These are phyloP conservation scores for Lepidocolaptes lacrymiger DNA, from an alignment of 2,797 vertebrate species.

Conservation along the genomic window DNA sequence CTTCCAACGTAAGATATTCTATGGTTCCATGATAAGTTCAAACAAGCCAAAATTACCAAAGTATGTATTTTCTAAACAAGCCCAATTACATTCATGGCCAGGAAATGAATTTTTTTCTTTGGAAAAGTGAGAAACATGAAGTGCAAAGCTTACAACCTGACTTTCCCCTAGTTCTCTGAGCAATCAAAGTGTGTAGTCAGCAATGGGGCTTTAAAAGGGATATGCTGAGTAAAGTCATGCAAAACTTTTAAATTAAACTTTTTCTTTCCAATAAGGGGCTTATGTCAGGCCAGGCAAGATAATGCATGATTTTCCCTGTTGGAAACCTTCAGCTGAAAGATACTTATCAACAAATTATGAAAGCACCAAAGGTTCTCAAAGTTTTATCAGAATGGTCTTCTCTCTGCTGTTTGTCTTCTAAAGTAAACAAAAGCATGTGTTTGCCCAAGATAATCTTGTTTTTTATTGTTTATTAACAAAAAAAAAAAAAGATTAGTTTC, in stretches of 20 bases:
- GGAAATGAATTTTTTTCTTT: not conserved
- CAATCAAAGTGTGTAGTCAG: not conserved
- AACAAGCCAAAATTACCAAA: not conserved
- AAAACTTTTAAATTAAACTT: not conserved
- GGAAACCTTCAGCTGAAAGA: not conserved
- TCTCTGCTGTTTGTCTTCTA: not conserved
- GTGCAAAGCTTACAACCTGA: not conserved
- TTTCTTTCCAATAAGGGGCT: not conserved
- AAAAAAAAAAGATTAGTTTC: not conserved
- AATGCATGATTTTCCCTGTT: not conserved
- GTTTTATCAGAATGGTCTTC: not conserved
- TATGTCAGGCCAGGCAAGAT: not conserved
- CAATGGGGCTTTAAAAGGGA: not conserved
- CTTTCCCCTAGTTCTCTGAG: not conserved
- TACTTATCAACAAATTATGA: not conserved
- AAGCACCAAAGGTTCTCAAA: not conserved
- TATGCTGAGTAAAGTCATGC: not conserved
- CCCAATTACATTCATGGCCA: not conserved
- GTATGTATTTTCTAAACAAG: not conserved
- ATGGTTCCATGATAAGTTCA: not conserved
- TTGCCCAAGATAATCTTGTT: not conserved
- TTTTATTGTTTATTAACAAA: not conserved
- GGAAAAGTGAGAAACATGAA: not conserved
- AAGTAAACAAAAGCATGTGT: not conserved
- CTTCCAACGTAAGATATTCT: not conserved